Evolutionary conservation across 1,140 invertebrate genomes (phyloP).

Genomic region (Tenebrio molitor): DNA sequence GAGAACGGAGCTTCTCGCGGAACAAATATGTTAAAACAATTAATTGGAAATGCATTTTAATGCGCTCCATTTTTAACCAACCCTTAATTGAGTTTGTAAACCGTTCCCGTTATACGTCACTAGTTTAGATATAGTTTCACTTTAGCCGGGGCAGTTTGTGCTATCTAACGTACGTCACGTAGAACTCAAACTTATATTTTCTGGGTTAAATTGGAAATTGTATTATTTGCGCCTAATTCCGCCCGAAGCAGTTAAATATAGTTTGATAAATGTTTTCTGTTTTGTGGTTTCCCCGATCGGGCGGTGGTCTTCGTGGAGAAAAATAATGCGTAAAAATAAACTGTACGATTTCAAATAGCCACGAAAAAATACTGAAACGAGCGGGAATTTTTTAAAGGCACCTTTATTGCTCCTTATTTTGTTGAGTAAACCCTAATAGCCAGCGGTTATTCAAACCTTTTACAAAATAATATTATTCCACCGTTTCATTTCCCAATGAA

Average conservation of each 20-base stretch:
- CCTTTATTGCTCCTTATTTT: constrained; percentile 23
- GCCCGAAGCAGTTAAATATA: neutral
- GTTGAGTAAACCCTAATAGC: constrained; percentile 3
- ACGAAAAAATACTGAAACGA: neutral
- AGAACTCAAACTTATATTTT: constrained; percentile 17
- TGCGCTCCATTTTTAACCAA: neutral
- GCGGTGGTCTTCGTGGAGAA: too few relatives aligned
- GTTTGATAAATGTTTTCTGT: neutral
- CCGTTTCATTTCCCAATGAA: constrained; percentile 37
- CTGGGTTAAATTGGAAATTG: neutral
- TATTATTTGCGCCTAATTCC: neutral
- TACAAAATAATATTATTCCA: constrained; percentile 36
- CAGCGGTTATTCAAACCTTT: constrained; percentile 30
- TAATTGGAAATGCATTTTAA: too few relatives aligned
- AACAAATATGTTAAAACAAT: too few relatives aligned
- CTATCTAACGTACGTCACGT: constrained; percentile 6
- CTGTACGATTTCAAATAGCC: neutral
- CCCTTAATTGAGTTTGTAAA: constrained; percentile 10
- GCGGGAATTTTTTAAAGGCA: neutral
- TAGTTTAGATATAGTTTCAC: constrained; percentile 3
- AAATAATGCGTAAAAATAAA: too few relatives aligned
- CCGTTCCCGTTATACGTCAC: neutral
- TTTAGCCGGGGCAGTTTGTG: neutral
- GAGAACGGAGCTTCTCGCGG: too few relatives aligned
- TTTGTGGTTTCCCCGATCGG: too few relatives aligned